Evolutionary conservation across 1,140 invertebrate species (phyloP).

Genomic region (Rhopalosiphum maidis): DNA sequence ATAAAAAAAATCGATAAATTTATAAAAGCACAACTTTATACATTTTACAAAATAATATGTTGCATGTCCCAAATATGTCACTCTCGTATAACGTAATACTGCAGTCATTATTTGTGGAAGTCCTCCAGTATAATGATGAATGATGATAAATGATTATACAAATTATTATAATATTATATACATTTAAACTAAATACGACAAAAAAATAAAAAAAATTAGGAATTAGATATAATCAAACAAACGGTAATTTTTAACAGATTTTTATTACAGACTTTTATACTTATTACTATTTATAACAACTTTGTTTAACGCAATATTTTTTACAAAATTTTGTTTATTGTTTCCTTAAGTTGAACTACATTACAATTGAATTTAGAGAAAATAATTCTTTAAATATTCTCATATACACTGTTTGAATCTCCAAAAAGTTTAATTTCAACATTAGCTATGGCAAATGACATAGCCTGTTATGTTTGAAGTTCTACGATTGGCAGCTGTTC

Average conservation of each 20-base stretch:
- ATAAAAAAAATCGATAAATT: neutral
- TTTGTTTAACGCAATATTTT: neutral
- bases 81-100: neutral
- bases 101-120: neutral
- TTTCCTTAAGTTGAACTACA: neutral
- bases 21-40: neutral
- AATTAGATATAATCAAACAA: too few species aligned
- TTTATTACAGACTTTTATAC: too few species aligned
- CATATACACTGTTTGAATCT: neutral
- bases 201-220: too few species aligned
- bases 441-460: neutral
- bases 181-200: too few species aligned
- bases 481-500: neutral
- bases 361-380: neutral
- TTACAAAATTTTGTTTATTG: neutral
- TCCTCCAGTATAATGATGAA: neutral
- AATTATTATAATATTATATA: too few species aligned
- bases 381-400: neutral
- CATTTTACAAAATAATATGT: neutral
- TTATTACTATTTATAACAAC: neutral
- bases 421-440: neutral
- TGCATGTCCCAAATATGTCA: neutral
- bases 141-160: too few species aligned
- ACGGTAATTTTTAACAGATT: too few species aligned
- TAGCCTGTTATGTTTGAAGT: neutral